Base-by-base conservation (phyloP, 2,888 invertebrate species). In the Rhyacophila evoluta region DNA sequence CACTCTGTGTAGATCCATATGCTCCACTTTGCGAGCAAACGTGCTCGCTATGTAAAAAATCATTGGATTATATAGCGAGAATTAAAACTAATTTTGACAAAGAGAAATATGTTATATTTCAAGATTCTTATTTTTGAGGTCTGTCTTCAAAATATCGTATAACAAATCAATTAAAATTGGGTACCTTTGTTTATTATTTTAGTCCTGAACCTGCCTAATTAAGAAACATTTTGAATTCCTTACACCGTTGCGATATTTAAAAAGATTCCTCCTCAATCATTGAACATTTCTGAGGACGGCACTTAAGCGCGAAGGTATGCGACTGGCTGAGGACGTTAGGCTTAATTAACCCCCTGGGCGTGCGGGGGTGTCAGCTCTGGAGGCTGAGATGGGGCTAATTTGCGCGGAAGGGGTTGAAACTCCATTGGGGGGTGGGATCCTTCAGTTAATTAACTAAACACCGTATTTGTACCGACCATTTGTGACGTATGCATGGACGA, bases 401-500 rank as follows among this genome's bases (percentile, higher is more conserved):
- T 82, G 79, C 75, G 68, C 73, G 76, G 15, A 39, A 69, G 71
- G 73, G 68, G 67, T 38, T 73, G 75, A 70, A 70, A 69, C 75
- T 71, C 39, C 10, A 25, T 12, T n/a, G 55, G 77, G 73, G 79
- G 76, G 55, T 27, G 72, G 78, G 55, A 77, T 72, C 75, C 81
- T 79, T 76, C 77, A 82, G 75, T 82, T 82, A 82, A 82, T 82
- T 82, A 82, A 82, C 82, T 81, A 81, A 82, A 81, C 82, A 81
- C 79, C 82, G 75, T 78, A 77, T 81, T 77, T 75, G 78, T 79
- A 69, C 80, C 77, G 78, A 74, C 73, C 55, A 55, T 55, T 55
- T 55, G 55, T 79, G 80, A 80, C 79, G 79, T 77, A 78, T 71
- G 79, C 55, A 41, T 70, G 72, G 55, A 67, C 72, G 72, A 68